These are phyloP conservation scores for Salminus brasiliensis DNA, from an alignment of 2,113 vertebrate species.

Conservation along the genomic window DNA sequence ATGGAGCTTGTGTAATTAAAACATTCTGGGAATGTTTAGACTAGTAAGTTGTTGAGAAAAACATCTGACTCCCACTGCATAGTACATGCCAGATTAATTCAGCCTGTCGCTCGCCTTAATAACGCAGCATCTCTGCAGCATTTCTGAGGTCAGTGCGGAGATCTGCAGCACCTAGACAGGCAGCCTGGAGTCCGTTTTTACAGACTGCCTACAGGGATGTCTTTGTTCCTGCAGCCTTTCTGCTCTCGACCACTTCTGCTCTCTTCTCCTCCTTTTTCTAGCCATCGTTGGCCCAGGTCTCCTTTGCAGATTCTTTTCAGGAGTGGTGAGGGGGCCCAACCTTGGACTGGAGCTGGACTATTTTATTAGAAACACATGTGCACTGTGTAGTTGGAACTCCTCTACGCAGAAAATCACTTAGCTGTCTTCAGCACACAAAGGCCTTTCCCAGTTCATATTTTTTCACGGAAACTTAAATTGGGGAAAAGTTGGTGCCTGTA, in stretches of 20 bases:
- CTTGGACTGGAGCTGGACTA: slow-evolving; percentile 36
- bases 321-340: slow-evolving; percentile 50
- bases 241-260: slow-evolving; percentile 14
- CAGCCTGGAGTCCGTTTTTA: slow-evolving; percentile 22
- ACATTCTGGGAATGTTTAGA: slow-evolving; percentile 45
- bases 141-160: slow-evolving; percentile 9
- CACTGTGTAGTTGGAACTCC: slow-evolving; percentile 53
- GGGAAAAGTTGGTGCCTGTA: slow-evolving; percentile 48
- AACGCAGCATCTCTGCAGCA: slow-evolving; percentile 6
- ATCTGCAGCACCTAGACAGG: slow-evolving; percentile 14
- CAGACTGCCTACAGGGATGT: slow-evolving; percentile 33
- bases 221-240: slow-evolving; percentile 24
- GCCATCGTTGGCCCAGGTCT: slow-evolving; percentile 50
- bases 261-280: slow-evolving; percentile 4
- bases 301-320: slow-evolving; percentile 48
- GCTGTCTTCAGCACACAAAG: slow-evolving; percentile 49
- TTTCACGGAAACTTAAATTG: slow-evolving; percentile 57
- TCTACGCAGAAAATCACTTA: slow-evolving; percentile 52
- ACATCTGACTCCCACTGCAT: background rate
- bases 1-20: slow-evolving; percentile 34
- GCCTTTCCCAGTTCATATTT: slow-evolving; percentile 60
- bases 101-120: slow-evolving; percentile 24
- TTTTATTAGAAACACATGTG: slow-evolving; percentile 61
- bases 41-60: slow-evolving; percentile 30
- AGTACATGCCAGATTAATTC: slow-evolving; percentile 22